Evolutionary conservation across 2,797 vertebrate genomes (phyloP).

Genomic region (Amphiprion clarkii): DNA sequence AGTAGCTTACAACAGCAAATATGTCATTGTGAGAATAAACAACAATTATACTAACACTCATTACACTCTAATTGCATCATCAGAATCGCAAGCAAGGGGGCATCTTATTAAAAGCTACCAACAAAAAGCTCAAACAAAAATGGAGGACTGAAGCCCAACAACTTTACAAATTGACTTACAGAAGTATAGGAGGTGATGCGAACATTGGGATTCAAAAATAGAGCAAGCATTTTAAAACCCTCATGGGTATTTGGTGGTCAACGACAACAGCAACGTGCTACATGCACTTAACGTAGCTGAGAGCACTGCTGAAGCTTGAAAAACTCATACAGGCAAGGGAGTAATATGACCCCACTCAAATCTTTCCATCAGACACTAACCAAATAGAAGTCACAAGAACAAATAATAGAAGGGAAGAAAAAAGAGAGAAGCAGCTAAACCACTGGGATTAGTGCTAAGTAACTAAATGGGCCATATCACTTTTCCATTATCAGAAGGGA

Average conservation of each 20-base stretch:
- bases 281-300: constrained; percentile 51
- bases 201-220: constrained; percentile 46
- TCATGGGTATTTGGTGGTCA: constrained; percentile 56
- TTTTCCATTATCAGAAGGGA: constrained; percentile 81
- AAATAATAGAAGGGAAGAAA: constrained; percentile 59
- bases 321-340: constrained; percentile 56
- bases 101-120: constrained; percentile 50
- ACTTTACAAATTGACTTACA: constrained; percentile 16
- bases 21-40: constrained; percentile 81
- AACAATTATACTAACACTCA: constrained; percentile 79
- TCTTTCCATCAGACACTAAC: constrained; percentile 72
- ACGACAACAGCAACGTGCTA: constrained; percentile 41
- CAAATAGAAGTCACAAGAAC: constrained; percentile 72
- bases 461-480: constrained; percentile 84
- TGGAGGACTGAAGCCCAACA: constrained; percentile 9
- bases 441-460: constrained; percentile 81
- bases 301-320: constrained; percentile 50
- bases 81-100: constrained; percentile 50
- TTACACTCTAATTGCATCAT: constrained; percentile 81
- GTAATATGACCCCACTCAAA: constrained; percentile 73
- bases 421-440: constrained; percentile 69
- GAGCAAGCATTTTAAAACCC: constrained; percentile 48
- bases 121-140: constrained; percentile 22
- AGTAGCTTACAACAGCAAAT: constrained; percentile 79
- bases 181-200: constrained; percentile 16